These are phyloP conservation scores for Drosophila nikananu DNA, from an alignment of 1,140 invertebrate species.

Conservation along the genomic window DNA sequence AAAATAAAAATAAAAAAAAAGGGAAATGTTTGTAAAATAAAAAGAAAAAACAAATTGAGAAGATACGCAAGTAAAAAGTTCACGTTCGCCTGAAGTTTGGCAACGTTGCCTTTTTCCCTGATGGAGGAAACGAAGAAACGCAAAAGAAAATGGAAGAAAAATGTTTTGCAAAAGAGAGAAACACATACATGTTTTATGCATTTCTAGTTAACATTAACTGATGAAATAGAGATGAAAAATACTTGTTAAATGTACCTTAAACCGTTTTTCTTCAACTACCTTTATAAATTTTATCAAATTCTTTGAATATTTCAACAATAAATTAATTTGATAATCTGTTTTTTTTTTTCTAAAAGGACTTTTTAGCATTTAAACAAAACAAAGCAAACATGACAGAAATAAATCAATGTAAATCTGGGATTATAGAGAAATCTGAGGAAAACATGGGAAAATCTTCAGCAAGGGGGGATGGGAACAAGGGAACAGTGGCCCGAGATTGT, in stretches of 20 bases:
- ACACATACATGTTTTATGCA: too few relatives aligned
- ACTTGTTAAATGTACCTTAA: too few relatives aligned
- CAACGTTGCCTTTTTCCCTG: constrained; percentile 37
- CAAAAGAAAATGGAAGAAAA: constrained; percentile 8
- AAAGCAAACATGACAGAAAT: not conserved
- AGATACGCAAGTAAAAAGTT: constrained; percentile 22
- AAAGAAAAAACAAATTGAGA: constrained; percentile 7
- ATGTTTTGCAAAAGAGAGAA: not conserved
- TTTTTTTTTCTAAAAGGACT: not conserved
- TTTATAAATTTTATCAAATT: not conserved
- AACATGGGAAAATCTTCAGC: not conserved
- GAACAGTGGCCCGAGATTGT: constrained; percentile 26
- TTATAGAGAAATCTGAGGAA: not conserved
- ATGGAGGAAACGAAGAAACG: constrained; percentile 8
- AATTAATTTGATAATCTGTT: not conserved
- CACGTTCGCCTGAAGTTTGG: constrained; percentile 53
- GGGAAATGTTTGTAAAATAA: constrained; percentile 23
- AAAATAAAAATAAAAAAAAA: constrained; percentile 14
- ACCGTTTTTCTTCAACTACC: not conserved
- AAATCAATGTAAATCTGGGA: not conserved
- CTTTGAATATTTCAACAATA: not conserved
- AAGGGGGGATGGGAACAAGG: not conserved
- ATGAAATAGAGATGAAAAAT: too few relatives aligned
- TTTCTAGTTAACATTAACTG: too few relatives aligned
- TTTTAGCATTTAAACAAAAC: not conserved